Conservation (phyloP, 2,888 invertebrate species). For the Aromia moschata region DNA sequence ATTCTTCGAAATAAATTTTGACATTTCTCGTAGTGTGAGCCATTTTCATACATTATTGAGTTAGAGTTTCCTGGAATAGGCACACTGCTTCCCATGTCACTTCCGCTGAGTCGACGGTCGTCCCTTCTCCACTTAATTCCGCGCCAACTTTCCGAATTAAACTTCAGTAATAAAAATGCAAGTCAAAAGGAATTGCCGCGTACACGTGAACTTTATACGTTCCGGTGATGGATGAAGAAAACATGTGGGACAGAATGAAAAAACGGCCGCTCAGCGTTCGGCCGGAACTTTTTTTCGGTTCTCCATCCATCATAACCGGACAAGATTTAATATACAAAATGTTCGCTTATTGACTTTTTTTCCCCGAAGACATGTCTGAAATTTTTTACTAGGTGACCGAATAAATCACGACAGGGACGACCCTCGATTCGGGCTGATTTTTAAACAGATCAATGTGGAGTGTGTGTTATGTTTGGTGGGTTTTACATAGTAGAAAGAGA, state of each 20-base stretch:
- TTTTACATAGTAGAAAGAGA: constrained; percentile 18
- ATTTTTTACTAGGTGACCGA: constrained; percentile 16
- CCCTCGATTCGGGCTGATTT: constrained; percentile 33
- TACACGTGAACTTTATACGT: constrained; percentile 32
- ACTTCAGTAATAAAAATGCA: constrained; percentile 52
- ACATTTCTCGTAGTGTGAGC: no score
- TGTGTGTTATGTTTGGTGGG: constrained; percentile 8
- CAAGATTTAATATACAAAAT: constrained; percentile 58
- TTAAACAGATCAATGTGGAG: constrained; percentile 11
- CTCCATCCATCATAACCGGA: constrained; percentile 56
- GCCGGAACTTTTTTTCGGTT: constrained; percentile 42
- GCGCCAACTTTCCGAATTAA: constrained; percentile 44
- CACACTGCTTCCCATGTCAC: constrained; percentile 41
- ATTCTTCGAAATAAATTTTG: no score
- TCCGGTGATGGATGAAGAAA: constrained; percentile 58
- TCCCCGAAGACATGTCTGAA: constrained; percentile 32
- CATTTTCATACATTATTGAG: no score
- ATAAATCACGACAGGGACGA: constrained; percentile 25
- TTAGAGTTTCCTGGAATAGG: neutral
- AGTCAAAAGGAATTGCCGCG: constrained; percentile 41
- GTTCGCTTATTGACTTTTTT: constrained; percentile 39
- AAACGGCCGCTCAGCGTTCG: constrained; percentile 46
- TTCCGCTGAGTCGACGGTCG: constrained; percentile 42
- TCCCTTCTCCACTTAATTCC: constrained; percentile 26
- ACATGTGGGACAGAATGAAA: constrained; percentile 46